These are phyloP conservation scores for Antitype chi DNA, from an alignment of 2,888 invertebrate genomes.

Conservation along the genomic window DNA sequence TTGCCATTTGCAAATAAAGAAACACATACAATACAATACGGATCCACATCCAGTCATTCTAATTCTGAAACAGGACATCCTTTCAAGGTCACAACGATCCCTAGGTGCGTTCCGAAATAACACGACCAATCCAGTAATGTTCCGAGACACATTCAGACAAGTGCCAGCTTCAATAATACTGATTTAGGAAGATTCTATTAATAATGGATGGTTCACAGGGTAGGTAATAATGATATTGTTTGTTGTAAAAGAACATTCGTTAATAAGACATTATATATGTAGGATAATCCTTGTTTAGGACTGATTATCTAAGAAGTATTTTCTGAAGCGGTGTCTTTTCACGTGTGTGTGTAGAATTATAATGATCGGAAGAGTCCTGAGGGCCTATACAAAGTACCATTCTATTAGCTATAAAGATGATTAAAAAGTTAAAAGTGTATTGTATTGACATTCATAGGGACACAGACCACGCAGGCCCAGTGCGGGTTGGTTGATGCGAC, in stretches of 20 bases:
- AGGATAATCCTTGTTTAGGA: constrained; percentile 4
- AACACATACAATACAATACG: background rate
- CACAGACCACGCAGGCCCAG: too few relatives aligned
- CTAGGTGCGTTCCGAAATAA: constrained; percentile 58
- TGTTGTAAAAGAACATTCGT: background rate
- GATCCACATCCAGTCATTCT: constrained; percentile 54
- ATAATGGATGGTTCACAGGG: background rate
- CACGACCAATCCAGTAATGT: constrained; percentile 37
- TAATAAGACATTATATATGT: background rate
- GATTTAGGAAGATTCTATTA: background rate
- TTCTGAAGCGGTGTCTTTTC: background rate
- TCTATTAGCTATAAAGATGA: too few relatives aligned
- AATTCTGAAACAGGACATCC: constrained; percentile 57
- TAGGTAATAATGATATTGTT: background rate
- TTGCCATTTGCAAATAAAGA: background rate
- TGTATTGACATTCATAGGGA: too few relatives aligned
- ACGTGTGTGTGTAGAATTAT: background rate
- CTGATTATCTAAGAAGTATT: background rate
- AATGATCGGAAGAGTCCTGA: background rate
- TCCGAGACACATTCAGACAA: constrained; percentile 19
- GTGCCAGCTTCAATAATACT: constrained; percentile 6
- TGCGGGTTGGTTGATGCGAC: too few relatives aligned
- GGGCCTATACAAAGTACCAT: too few relatives aligned
- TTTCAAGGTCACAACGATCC: constrained; percentile 68
- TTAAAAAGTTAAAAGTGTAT: too few relatives aligned